Evolutionary conservation across 2,888 invertebrate genomes (phyloP).

Genomic region (Trachelus stipa): DNA sequence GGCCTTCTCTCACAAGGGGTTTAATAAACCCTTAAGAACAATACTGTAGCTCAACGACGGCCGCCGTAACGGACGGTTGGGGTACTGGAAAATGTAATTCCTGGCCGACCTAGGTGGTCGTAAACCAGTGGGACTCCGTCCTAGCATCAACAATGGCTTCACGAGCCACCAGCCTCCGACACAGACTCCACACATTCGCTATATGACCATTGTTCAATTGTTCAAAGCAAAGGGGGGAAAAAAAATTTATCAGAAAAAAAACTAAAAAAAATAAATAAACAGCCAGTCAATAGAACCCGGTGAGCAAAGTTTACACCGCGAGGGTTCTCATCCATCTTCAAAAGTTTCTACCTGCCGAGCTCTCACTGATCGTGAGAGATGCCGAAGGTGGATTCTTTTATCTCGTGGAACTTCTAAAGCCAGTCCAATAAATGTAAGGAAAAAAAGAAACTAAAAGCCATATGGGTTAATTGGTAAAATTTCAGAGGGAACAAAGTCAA

Average conservation of each 20-base stretch:
- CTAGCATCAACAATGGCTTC: slow-evolving; percentile 14
- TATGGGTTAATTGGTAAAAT: neutral
- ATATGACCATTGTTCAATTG: slow-evolving; percentile 18
- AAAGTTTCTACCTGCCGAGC: neutral
- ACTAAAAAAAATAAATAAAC: neutral
- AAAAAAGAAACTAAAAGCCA: neutral
- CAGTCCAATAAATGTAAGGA: neutral
- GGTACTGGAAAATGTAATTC: slow-evolving; percentile 26
- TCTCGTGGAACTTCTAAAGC: neutral
- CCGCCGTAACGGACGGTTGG: neutral
- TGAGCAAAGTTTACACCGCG: neutral
- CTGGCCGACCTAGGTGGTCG: slow-evolving; percentile 29
- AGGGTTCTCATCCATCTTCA: neutral
- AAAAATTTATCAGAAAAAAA: neutral
- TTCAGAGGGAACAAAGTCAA: neutral
- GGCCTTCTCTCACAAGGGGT: neutral
- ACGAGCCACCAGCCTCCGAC: neutral
- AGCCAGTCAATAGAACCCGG: neutral
- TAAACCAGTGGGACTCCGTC: slow-evolving; percentile 32
- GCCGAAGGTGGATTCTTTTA: neutral
- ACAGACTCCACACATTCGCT: slow-evolving; percentile 6
- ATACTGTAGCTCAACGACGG: slow-evolving; percentile 17
- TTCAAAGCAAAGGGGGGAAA: neutral
- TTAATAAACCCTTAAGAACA: neutral
- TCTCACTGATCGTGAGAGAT: neutral